phyloP scores from a whole-genome alignment of 2,113 vertebrate species.

The Elaphurus davidianus region DNA sequence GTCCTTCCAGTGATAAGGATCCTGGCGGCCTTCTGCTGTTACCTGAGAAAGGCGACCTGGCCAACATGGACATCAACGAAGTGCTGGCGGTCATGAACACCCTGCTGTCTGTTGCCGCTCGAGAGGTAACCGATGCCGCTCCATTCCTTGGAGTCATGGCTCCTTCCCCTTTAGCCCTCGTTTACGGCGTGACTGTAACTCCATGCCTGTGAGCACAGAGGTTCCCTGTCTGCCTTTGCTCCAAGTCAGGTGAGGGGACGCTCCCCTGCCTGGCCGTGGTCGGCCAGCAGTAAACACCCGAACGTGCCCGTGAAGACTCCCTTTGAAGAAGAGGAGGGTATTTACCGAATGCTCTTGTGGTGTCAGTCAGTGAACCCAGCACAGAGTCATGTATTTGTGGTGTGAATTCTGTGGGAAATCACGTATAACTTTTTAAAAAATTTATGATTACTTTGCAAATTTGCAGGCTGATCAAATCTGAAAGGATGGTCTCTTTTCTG shows the following conservation, averaged over 20 bases:
- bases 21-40: conserved; percentile 93
- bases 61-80: conserved; percentile 86
- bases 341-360: background rate
- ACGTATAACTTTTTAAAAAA: background rate
- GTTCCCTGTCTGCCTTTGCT: background rate
- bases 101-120: conserved; percentile 89
- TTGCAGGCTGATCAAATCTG: background rate
- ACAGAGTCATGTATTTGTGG: background rate
- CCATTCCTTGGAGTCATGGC: background rate
- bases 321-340: background rate
- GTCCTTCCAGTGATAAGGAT: conserved; percentile 89
- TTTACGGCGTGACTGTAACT: background rate
- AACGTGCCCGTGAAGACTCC: background rate
- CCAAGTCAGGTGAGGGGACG: background rate
- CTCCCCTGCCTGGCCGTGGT: background rate
- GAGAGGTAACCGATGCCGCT: conserved; percentile 84
- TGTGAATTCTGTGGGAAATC: background rate
- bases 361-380: background rate
- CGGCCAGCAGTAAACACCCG: background rate
- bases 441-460: background rate
- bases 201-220: background rate
- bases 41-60: conserved; percentile 89
- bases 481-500: background rate
- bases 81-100: conserved; percentile 92
- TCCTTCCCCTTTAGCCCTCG: background rate